Evolutionary conservation across 35 echinoderm and acorn worm species (phyloP).

Genomic region (Holothuria glaberrima): DNA sequence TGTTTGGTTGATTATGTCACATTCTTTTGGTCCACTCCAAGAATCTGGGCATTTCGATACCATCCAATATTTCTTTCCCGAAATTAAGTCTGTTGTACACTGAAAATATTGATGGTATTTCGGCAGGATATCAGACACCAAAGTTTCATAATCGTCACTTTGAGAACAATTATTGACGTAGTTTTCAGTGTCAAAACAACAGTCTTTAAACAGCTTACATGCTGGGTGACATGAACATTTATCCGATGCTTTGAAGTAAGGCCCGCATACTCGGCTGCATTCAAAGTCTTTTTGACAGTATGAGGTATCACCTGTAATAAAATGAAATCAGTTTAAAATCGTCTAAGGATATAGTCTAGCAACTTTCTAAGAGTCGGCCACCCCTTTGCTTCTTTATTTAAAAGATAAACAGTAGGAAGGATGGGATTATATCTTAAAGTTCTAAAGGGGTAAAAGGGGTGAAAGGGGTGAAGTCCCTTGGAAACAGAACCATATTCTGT

Average conservation of each 20-base stretch:
- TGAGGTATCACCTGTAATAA: background rate
- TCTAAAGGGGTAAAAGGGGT: no score
- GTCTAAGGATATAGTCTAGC: no score
- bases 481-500: no score
- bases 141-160: background rate
- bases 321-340: no score
- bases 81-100: conserved; percentile 46
- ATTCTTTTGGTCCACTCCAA: conserved; percentile 27
- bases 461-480: no score
- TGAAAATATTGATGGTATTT: background rate
- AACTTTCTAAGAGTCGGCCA: no score
- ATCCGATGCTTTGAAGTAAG: background rate
- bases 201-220: conserved; percentile 26
- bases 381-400: no score
- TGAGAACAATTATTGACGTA: background rate
- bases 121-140: background rate
- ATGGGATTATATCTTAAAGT: no score
- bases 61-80: conserved; percentile 34
- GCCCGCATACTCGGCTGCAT: background rate
- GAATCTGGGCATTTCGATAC: conserved; percentile 31
- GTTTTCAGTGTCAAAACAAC: conserved; percentile 10
- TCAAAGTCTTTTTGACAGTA: background rate
- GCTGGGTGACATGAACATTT: conserved; percentile 39
- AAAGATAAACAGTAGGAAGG: no score
- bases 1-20: conserved; percentile 3